Evolutionary conservation across 2,888 invertebrate genomes (phyloP).

Genomic region (Tridacna crocea): DNA sequence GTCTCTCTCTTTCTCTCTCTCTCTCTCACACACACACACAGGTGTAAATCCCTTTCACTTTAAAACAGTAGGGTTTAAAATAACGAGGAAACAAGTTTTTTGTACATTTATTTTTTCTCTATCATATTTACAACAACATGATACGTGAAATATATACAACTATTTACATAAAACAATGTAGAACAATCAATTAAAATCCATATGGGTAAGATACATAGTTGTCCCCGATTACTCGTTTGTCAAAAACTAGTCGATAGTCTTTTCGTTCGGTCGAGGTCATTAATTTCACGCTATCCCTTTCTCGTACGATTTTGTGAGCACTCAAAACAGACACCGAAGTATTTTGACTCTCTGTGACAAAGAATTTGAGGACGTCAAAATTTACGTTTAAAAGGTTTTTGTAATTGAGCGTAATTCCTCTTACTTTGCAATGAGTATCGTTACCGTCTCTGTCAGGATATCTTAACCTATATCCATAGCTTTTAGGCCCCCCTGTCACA

Average conservation of each 20-base stretch:
- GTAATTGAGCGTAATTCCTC: conserved; percentile 31
- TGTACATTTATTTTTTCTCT: too few relatives aligned
- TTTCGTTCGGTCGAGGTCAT: conserved; percentile 24
- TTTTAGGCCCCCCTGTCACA: conserved; percentile 65
- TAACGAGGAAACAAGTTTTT: too few relatives aligned
- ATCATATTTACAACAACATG: too few relatives aligned
- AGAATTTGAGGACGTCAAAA: conserved; percentile 18
- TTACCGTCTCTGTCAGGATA: conserved; percentile 29
- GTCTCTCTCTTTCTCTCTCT: too few relatives aligned
- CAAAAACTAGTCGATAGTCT: conserved; percentile 32
- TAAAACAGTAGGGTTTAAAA: too few relatives aligned
- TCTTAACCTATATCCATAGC: conserved; percentile 21
- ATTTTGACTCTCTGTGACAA: conserved; percentile 52
- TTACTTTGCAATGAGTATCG: conserved; percentile 22
- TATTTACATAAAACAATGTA: too few relatives aligned
- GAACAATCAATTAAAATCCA: too few relatives aligned
- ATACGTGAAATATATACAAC: too few relatives aligned
- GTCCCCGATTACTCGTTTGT: too few relatives aligned
- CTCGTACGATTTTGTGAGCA: conserved; percentile 19
- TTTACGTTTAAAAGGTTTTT: conserved; percentile 22
- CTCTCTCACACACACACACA: too few relatives aligned
- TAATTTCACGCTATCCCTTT: conserved; percentile 18
- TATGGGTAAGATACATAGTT: too few relatives aligned
- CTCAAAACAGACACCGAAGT: conserved; percentile 77
- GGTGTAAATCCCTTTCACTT: too few relatives aligned